phyloP scores from a whole-genome alignment of 35 echinoderm and acorn worm species.

The Ophiothrix spiculata region DNA sequence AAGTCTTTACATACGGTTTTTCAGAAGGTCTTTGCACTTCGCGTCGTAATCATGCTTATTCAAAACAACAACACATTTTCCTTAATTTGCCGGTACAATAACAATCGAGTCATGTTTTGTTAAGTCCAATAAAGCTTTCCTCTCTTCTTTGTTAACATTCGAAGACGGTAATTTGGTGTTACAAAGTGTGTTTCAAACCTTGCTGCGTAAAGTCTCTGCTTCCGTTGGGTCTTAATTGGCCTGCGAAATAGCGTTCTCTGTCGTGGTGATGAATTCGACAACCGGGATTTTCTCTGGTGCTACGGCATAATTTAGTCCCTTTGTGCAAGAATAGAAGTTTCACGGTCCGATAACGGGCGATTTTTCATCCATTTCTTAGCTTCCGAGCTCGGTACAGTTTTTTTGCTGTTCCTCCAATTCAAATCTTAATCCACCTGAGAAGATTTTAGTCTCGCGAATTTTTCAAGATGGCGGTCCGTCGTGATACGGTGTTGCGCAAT shows the following conservation, averaged over 20 bases:
- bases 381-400: not conserved
- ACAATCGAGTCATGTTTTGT: not conserved
- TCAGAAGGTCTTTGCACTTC: too few species aligned
- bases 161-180: not conserved
- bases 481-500: not conserved
- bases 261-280: not conserved
- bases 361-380: not conserved
- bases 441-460: not conserved
- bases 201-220: too few species aligned
- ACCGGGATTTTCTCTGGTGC: not conserved
- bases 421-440: not conserved
- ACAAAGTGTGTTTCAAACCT: not conserved
- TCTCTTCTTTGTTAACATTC: not conserved
- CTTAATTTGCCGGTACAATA: not conserved
- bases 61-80: not conserved
- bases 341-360: not conserved
- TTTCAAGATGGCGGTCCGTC: not conserved
- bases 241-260: too few species aligned
- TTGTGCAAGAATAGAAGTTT: not conserved
- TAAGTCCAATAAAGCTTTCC: not conserved
- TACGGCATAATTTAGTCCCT: not conserved
- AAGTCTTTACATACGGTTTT: too few species aligned
- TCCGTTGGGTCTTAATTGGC: too few species aligned
- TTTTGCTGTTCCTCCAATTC: not conserved
- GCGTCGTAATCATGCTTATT: too few species aligned